Evolutionary conservation across 1,140 invertebrate genomes (phyloP).

Genomic region (Druon quercuslanigerum): DNA sequence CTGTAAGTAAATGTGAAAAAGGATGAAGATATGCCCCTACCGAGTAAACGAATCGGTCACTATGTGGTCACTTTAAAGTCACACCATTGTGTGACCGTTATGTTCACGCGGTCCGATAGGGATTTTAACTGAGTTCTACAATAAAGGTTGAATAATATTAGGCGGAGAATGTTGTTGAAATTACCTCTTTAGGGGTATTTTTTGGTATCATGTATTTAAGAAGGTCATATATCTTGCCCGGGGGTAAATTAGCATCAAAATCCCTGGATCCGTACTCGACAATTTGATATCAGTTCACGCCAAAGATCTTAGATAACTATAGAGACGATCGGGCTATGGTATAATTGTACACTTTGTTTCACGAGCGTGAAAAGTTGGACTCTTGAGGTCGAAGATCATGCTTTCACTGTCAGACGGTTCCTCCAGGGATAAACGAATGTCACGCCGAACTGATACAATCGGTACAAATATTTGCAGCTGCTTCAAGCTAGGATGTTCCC

Average conservation of each 20-base stretch:
- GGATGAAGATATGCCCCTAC: too few relatives aligned
- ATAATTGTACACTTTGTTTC: slow-evolving; percentile 52
- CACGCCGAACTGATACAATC: slow-evolving; percentile 46
- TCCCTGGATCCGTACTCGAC: background rate
- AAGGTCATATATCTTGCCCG: background rate
- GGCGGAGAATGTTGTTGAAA: background rate
- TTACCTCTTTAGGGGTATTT: background rate
- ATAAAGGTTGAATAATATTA: background rate
- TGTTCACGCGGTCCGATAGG: too few relatives aligned
- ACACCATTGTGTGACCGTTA: too few relatives aligned
- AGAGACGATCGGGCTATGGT: slow-evolving; percentile 45
- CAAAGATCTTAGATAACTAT: slow-evolving; percentile 52
- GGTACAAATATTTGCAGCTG: slow-evolving; percentile 38
- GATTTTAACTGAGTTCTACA: too few relatives aligned
- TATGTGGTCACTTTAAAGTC: too few relatives aligned
- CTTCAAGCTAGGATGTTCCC: background rate
- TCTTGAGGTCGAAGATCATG: slow-evolving; percentile 51
- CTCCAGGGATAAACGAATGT: slow-evolving; percentile 57
- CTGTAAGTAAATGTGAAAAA: too few relatives aligned
- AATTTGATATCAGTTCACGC: slow-evolving; percentile 47
- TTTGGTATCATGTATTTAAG: background rate
- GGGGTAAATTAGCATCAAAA: too few relatives aligned
- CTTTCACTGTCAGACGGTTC: slow-evolving; percentile 58
- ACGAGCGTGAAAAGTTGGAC: slow-evolving; percentile 57
- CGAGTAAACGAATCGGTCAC: too few relatives aligned